Conservation (phyloP, 2,797 vertebrate genomes). For the Serranus cabrilla region DNA sequence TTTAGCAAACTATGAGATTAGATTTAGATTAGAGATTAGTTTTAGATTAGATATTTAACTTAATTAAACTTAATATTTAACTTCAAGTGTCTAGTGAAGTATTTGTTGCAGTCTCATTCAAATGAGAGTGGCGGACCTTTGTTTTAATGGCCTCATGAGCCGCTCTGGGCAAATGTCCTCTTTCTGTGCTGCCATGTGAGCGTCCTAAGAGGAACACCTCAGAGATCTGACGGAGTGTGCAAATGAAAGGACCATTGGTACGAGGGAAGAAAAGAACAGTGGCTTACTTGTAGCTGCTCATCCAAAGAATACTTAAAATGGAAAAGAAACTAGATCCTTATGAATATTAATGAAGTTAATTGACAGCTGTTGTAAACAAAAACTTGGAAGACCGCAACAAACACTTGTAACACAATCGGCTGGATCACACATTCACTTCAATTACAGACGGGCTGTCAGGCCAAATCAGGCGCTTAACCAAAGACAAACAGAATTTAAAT, state of each 20-base stretch:
- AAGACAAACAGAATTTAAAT: constrained; percentile 43
- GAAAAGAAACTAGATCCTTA: constrained; percentile 68
- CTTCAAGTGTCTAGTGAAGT: constrained; percentile 48
- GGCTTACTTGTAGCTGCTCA: constrained; percentile 69
- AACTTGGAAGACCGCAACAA: constrained; percentile 71
- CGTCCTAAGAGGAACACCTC: constrained; percentile 67
- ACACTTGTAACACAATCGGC: constrained; percentile 66
- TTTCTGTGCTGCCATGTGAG: constrained; percentile 58
- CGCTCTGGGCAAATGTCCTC: constrained; percentile 59
- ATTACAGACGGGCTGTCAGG: constrained; percentile 60
- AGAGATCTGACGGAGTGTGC: constrained; percentile 71
- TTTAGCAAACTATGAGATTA: constrained; percentile 5
- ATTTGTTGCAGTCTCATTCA: constrained; percentile 53
- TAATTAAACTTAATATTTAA: too few species aligned
- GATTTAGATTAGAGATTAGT: too few species aligned
- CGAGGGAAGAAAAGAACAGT: constrained; percentile 54
- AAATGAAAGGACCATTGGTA: constrained; percentile 61
- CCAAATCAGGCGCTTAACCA: constrained; percentile 52
- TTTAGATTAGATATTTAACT: too few species aligned
- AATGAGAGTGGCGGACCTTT: constrained; percentile 48
- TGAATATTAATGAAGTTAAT: constrained; percentile 83
- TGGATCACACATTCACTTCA: constrained; percentile 62
- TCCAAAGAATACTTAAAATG: constrained; percentile 71
- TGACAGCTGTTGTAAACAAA: constrained; percentile 80
- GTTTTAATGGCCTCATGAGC: constrained; percentile 52